These are phyloP conservation scores for Drosophila lacertosa DNA, from an alignment of 1,140 invertebrate species.

Conservation along the genomic window DNA sequence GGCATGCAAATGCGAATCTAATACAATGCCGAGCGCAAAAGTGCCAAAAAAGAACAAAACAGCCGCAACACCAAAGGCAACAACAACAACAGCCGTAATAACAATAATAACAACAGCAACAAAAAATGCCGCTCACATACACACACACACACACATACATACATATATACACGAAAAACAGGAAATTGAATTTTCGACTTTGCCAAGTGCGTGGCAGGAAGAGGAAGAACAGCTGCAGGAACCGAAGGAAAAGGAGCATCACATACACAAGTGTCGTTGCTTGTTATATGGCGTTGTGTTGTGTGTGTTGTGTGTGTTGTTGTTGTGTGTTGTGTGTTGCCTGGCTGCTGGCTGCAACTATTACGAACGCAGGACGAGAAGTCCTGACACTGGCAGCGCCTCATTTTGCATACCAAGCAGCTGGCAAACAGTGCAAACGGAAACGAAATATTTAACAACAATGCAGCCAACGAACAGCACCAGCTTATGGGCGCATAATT, in stretches of 20 bases:
- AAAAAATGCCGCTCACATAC: constrained; percentile 65
- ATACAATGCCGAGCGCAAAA: constrained; percentile 78
- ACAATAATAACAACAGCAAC: constrained; percentile 15
- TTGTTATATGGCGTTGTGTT: constrained; percentile 29
- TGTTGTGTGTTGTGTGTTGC: constrained; percentile 24
- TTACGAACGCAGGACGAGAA: constrained; percentile 68
- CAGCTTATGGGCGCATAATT: constrained; percentile 60
- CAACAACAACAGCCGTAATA: constrained; percentile 15
- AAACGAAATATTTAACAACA: constrained; percentile 83
- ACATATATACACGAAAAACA: constrained; percentile 79
- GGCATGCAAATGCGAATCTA: constrained; percentile 81
- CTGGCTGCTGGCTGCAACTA: constrained; percentile 65
- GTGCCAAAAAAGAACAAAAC: constrained; percentile 58
- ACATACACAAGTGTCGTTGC: constrained; percentile 39
- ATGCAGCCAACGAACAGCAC: constrained; percentile 48
- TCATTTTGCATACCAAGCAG: constrained; percentile 82
- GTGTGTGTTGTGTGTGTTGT: constrained; percentile 33
- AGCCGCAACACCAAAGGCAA: constrained; percentile 41
- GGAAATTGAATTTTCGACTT: constrained; percentile 83
- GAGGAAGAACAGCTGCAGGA: constrained; percentile 52
- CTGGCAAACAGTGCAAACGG: constrained; percentile 71
- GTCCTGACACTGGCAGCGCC: constrained; percentile 75
- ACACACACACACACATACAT: no score
- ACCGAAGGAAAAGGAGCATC: constrained; percentile 42
- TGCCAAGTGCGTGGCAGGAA: constrained; percentile 80